Conservation (phyloP, 2,113 vertebrate species). For the Plecturocebus donacophilus region DNA sequence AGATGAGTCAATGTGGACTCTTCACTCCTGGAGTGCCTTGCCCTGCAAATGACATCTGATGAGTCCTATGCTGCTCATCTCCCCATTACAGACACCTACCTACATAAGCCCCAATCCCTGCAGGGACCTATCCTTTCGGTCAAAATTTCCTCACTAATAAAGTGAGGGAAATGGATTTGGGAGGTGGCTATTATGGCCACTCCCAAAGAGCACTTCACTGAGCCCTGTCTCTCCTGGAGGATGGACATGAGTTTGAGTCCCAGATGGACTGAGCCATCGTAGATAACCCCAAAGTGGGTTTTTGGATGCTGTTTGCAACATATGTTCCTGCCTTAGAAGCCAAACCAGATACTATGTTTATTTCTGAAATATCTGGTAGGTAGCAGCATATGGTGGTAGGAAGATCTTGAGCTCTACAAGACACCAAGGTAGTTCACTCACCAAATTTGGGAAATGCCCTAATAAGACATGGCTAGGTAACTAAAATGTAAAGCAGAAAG, state of each 20-base stretch:
- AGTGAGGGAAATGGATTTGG: neutral
- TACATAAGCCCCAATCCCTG: neutral
- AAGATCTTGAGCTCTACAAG: neutral
- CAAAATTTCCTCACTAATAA: neutral
- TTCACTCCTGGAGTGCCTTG: neutral
- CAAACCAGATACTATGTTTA: neutral
- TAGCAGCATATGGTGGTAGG: neutral
- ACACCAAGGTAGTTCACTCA: rapidly evolving
- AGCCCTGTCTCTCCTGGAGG: neutral
- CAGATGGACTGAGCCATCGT: neutral
- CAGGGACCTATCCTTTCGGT: neutral
- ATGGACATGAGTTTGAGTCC: too few species aligned
- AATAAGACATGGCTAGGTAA: neutral
- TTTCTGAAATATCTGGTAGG: neutral
- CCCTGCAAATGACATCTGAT: too few species aligned
- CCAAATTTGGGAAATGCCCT: neutral
- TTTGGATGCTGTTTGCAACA: neutral
- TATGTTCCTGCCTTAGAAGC: neutral
- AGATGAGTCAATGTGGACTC: too few species aligned
- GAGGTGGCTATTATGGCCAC: neutral
- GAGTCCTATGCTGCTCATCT: neutral
- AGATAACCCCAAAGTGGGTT: neutral
- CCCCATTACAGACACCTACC: neutral
- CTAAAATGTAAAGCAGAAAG: neutral
- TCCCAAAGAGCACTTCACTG: too few species aligned